Evolutionary conservation across 2,888 invertebrate species (phyloP).

Genomic region (Eueremaeus valkanovi): DNA sequence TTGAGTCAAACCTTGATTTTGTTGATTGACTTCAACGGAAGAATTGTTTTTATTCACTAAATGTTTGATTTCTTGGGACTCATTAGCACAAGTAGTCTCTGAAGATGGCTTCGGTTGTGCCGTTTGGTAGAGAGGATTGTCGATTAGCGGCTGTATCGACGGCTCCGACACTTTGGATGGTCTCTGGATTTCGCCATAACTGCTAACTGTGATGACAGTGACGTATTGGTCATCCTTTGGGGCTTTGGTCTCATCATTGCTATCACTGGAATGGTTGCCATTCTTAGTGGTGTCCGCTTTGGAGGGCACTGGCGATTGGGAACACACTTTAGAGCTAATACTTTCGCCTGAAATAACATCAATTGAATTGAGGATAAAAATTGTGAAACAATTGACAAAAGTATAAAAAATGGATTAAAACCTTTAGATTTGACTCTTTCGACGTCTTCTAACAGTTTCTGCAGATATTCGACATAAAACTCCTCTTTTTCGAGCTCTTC

Average conservation of each 20-base stretch:
- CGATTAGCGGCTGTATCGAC: background rate
- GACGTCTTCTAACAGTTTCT: constrained; percentile 72
- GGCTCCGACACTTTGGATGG: background rate
- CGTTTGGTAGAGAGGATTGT: constrained; percentile 33
- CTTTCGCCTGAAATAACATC: background rate
- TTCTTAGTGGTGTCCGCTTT: background rate
- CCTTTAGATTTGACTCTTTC: constrained; percentile 40
- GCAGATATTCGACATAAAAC: constrained; percentile 82
- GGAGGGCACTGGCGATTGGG: background rate
- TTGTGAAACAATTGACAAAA: background rate
- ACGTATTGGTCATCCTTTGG: constrained; percentile 40
- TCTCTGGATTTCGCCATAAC: constrained; percentile 39
- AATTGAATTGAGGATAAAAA: background rate
- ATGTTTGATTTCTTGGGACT: background rate
- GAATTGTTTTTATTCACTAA: background rate
- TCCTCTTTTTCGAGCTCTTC: constrained; percentile 86
- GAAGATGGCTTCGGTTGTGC: background rate
- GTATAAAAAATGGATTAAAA: background rate
- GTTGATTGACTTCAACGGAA: background rate
- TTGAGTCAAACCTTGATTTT: background rate
- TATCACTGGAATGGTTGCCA: constrained; percentile 4
- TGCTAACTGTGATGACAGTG: constrained; percentile 40
- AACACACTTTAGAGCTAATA: background rate
- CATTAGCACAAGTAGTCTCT: background rate
- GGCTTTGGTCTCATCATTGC: background rate